Base-by-base conservation (phyloP, 2,888 invertebrate genomes). In the Harmothoe impar region DNA sequence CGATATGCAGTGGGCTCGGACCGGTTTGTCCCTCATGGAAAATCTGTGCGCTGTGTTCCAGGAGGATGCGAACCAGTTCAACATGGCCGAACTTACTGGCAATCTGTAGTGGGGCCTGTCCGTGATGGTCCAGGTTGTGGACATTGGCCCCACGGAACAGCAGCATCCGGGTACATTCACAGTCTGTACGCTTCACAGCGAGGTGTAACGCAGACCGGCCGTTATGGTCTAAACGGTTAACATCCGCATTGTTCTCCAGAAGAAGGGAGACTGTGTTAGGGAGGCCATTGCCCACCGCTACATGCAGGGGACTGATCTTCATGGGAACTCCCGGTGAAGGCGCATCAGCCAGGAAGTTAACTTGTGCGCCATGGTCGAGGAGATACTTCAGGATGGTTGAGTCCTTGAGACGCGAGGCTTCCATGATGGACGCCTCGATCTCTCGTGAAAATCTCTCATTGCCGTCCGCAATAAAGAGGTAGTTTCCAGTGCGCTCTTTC, bases 11-110 rank as follows among this genome's bases (percentile, higher is more conserved):
- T 0, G 92, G 91, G 72, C 91, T 91, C 20, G 91, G 72, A 29
- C 92, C 92, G 0, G 43, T 62, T 86, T 91, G 92, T 20, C 90
- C 89, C 25, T 78, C 84, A 51, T 91, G 90, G 85, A 91, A 92
- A 7, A 92, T 35, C 52, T 90, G 88, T 10, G 92, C 91, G 62
- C 81, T 77, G 72, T 92, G 90, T 52, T 92, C 91, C 23, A 91
- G 84, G 33, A 92, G 89, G n/a, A 91, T 81, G 23, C 91, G 84
- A 35, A 92, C 92, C 31, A 92, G 84, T 52, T 92, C 92, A 54
- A 92, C 90, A 72, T 92, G 92, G 25, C 92, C 92, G 62, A 72
- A 92, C 62, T 89, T 90, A 54, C 91, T 43, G 51, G 92, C 92
- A 0, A 91, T 62, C 72, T 92, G 92, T 35, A 92, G 68, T 12